Base-by-base conservation (phyloP, 2,113 vertebrate species). In the Galbula dea region DNA sequence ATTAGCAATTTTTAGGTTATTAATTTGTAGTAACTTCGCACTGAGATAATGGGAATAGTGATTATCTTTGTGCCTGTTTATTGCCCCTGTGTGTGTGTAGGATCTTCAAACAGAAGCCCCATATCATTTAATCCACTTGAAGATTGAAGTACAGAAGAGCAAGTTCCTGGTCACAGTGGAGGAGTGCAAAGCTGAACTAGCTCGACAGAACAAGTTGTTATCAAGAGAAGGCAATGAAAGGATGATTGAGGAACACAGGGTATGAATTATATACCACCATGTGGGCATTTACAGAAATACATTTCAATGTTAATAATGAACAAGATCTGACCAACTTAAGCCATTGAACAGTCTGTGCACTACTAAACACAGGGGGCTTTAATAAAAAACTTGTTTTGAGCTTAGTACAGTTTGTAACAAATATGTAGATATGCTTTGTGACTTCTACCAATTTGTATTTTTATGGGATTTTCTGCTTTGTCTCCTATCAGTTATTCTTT, bases 71-170 rank as follows among this genome's bases (percentile, higher is more conserved):
- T 88, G 17, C 41, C 26, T 80, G 7, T 58, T 63, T 90, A 54
- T 90, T 75, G 5, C 7, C 10, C n/a, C 21, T 72, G 1, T 90
- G 74, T 65, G 3, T 37, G 16, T 86, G 15, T 90, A 99, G 99
- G 99, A 99, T 86, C 97, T 99, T 88, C 99, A 99, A 86, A 96
- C 97, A n/a, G 98, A 99, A 95, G 98, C 99, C 4, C 99, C 99
- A 0, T 98, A 98, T 89, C 99, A 99, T 94, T 97, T 99, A 95
- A 98, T 99, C 65, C 98, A 98, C 78, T 96, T 99, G 68, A 99
- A 98, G 94, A 98, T 99, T 83, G 98, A 98, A 41, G 97, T 98
- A 67, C 99, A 99, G 95, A 98, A 96, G 80, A 98, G 94, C 57
- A 97, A 97, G 82, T 97, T 99, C 55, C 85, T 97, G 72, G 88